Conservation (phyloP, 2,113 vertebrate genomes). For the Cochlearius cochlearius region DNA sequence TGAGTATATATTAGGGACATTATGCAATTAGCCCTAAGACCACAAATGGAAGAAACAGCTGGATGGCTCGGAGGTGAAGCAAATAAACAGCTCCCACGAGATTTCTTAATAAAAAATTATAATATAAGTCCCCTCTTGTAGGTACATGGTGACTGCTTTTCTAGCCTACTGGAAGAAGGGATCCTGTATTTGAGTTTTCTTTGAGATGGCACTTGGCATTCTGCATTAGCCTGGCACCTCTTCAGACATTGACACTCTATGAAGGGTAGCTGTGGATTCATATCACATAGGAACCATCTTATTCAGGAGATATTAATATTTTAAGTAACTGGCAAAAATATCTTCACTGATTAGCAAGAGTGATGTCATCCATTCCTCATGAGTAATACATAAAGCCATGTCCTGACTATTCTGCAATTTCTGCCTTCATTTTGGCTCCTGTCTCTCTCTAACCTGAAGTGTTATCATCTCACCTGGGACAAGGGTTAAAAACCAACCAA, state of each 20-base stretch:
- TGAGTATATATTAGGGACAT: conserved; percentile 81
- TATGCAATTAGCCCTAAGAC: conserved; percentile 79
- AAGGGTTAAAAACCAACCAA: neutral
- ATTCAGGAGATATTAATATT: neutral
- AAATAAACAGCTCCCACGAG: conserved; percentile 70
- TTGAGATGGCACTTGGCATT: neutral
- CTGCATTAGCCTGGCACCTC: neutral
- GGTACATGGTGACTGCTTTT: neutral
- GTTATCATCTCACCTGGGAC: neutral
- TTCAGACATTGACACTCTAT: neutral
- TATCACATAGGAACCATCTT: neutral
- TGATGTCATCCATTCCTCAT: neutral
- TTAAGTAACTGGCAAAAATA: neutral
- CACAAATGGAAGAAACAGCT: conserved; percentile 78
- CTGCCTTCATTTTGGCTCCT: neutral
- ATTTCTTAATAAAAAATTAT: conserved; percentile 52
- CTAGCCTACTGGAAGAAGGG: neutral
- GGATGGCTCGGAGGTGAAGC: conserved; percentile 61
- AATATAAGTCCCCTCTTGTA: neutral
- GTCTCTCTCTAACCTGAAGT: neutral
- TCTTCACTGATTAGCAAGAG: neutral
- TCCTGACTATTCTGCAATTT: neutral
- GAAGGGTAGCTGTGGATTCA: neutral
- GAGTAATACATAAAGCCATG: neutral
- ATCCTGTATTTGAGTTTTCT: neutral